Evolutionary conservation across 1,140 invertebrate genomes (phyloP).

Genomic region (Nasonia giraulti): DNA sequence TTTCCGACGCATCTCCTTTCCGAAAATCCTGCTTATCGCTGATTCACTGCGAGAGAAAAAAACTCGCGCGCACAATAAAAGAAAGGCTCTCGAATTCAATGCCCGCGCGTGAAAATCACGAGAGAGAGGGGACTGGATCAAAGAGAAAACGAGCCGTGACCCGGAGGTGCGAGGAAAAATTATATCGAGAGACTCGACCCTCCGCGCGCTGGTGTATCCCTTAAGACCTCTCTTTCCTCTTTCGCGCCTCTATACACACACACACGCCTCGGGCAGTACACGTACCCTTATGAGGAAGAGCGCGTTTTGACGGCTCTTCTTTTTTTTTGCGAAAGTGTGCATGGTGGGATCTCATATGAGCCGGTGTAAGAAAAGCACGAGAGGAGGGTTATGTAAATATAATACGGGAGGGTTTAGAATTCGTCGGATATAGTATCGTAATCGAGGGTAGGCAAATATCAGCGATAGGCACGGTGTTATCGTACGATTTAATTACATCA

Average conservation of each 20-base stretch:
- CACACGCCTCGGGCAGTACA: not conserved
- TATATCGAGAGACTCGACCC: conserved; percentile 25
- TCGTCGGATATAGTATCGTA: conserved; percentile 6
- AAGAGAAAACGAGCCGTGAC: conserved; percentile 28
- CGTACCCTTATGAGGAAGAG: not conserved
- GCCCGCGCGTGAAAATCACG: conserved; percentile 34
- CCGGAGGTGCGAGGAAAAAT: conserved; percentile 43
- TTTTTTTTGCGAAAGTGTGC: not conserved
- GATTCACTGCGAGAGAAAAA: conserved; percentile 11
- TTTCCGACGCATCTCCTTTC: not conserved
- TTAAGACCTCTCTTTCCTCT: conserved; percentile 13
- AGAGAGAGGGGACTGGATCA: conserved; percentile 14
- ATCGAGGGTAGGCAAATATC: conserved; percentile 24
- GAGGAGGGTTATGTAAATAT: conserved; percentile 33
- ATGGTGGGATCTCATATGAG: not conserved
- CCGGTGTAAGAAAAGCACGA: not conserved
- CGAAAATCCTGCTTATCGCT: conserved; percentile 16
- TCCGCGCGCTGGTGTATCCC: not conserved
- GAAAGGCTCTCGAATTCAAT: conserved; percentile 31
- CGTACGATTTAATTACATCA: not conserved
- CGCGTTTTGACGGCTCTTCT: not conserved
- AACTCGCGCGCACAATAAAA: not conserved
- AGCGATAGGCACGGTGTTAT: not conserved
- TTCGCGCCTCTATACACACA: not conserved
- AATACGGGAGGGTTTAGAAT: not conserved